phyloP scores from a whole-genome alignment of 2,113 vertebrate genomes.

The Syngnathus floridae region DNA sequence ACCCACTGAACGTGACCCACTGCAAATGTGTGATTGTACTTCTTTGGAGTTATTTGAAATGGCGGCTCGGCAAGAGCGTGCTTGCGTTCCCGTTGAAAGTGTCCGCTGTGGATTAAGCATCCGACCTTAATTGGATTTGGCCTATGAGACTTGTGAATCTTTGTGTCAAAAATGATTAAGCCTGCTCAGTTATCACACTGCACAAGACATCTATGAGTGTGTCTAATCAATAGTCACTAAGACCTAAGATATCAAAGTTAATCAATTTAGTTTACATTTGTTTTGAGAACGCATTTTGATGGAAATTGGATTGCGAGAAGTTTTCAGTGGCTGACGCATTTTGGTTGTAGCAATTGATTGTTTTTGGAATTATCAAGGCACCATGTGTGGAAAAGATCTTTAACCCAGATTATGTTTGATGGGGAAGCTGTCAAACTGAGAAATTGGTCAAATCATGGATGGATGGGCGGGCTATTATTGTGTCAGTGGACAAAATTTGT shows the following conservation, averaged over 20 bases:
- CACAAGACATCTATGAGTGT: neutral
- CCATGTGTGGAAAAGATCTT: neutral
- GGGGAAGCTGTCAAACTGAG: too few species aligned
- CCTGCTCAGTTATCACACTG: conserved; percentile 15
- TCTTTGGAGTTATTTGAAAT: neutral
- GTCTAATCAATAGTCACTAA: neutral
- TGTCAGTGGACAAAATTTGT: neutral
- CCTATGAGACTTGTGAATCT: conserved; percentile 37
- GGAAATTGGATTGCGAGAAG: neutral
- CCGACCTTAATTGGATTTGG: conserved; percentile 46
- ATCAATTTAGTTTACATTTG: too few species aligned
- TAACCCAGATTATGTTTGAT: too few species aligned
- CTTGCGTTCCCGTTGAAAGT: conserved; percentile 26
- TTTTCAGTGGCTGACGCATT: neutral
- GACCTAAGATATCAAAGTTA: neutral
- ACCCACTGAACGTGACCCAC: neutral
- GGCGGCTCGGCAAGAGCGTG: neutral
- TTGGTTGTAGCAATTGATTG: neutral
- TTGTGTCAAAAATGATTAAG: conserved; percentile 53
- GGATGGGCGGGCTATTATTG: neutral
- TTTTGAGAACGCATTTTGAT: neutral
- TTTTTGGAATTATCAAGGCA: too few species aligned
- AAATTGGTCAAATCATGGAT: neutral
- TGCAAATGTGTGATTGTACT: too few species aligned
- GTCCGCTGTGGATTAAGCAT: conserved; percentile 38